Evolutionary conservation across 2,113 vertebrate genomes (phyloP).

Genomic region (Chauna torquata): DNA sequence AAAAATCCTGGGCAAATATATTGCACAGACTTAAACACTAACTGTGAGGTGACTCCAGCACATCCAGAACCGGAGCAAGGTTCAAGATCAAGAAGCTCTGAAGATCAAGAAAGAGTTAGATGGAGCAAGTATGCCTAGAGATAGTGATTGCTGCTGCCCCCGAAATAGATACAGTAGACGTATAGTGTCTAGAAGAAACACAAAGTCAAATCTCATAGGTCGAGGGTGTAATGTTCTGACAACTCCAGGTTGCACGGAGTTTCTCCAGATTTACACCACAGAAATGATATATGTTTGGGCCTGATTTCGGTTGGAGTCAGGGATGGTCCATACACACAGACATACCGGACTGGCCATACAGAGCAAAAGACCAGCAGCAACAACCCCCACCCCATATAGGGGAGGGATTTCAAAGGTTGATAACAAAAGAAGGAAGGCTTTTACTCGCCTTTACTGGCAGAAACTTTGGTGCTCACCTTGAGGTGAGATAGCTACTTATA

Average conservation of each 20-base stretch:
- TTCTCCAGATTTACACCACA: neutral
- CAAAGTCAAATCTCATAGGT: neutral
- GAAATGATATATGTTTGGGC: neutral
- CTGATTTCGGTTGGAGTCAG: neutral
- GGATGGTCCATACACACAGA: neutral
- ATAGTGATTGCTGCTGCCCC: neutral
- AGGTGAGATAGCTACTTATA: neutral
- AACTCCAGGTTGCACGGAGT: neutral
- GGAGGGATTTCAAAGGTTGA: neutral
- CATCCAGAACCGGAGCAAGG: neutral
- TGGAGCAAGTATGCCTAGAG: neutral
- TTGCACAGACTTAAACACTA: neutral
- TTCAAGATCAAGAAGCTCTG: neutral
- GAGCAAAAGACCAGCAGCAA: neutral
- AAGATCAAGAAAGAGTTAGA: neutral
- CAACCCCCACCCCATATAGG: rapidly evolving
- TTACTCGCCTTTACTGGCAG: neutral
- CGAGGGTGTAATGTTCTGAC: neutral
- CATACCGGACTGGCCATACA: neutral
- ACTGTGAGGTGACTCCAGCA: neutral
- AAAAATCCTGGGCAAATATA: neutral
- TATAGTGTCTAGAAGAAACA: neutral
- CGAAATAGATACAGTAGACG: neutral
- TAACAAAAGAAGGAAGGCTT: neutral
- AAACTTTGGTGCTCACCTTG: neutral